Evolutionary conservation across 2,888 invertebrate genomes (phyloP), one percentile per base, ranked within the genome.

Genomic region (Muschampia plurimacula): DNA sequence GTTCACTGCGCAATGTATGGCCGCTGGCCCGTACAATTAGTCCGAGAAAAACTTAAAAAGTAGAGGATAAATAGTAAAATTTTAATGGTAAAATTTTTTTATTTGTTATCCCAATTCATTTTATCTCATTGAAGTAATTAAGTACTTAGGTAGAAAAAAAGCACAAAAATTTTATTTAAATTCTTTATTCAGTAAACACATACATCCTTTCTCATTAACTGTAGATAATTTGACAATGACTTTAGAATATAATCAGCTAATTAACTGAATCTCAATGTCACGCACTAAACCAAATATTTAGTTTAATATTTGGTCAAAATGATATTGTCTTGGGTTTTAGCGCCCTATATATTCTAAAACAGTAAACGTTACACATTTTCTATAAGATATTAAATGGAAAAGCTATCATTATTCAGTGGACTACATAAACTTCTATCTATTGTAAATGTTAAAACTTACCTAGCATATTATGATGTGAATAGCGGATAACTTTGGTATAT

Each of bases 121-220:
- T 6, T 41, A 41, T 41, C 41, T 49, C 49, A 49, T 49, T 12
- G 3, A 49, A 49, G n/a, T 49, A 5, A 12, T n/a, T n/a, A 12
- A 49, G 49, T 13, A 3, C 12, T 49, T 13, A 49, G n/a, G n/a
- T 0, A 12, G 28, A 9, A 9, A 63, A 69, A 22, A 39, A 55
- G 52, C 28, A 69, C 36, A 32, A 22, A 32, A 1, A 46, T 55
- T 88, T 86, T 87, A 88, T 86, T 85, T 91, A 90, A 91, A 90
- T 90, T 91, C 88, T 89, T 92, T 91, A 84, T 88, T 92, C 85
- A 87, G 87, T 87, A 91, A 93, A 92, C 91, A 91, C 87, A 84
- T 86, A 86, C 81, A 84, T 82, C 77, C 78, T 78, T 84, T 80
- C 75, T 85, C 81, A 82, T 84, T 87, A 86, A 85, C 83, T 84